Base-by-base conservation (phyloP, 2,888 invertebrate genomes). In the Harpalus rubripes region DNA sequence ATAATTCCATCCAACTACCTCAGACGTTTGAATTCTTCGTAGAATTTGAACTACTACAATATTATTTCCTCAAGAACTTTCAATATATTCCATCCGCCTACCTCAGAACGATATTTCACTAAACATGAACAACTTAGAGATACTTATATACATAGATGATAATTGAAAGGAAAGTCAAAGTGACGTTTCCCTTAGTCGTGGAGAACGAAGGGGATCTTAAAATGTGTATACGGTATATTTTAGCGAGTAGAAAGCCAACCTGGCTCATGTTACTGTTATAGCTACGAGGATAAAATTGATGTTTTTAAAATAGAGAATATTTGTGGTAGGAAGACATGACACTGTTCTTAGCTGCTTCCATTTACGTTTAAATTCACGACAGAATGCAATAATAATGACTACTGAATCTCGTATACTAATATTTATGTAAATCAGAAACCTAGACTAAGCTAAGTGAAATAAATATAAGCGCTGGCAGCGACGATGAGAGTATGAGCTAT, bases 21-120 rank as follows among this genome's bases (percentile, higher is more conserved):
- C 93, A 92, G 41, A 76, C 32, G 26, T 84, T 18, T 15, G 44
- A 18, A 41, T 68, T 15, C 41, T 68, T 39, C 32, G 41, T 15
- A 32, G 18, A 22, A 52, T 44, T 41, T 44, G 65, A 16, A 74
- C 39, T 41, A 74, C 56, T 59, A 83, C 65, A 41, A 74, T 74
- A 74, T 74, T 76, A 26, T 92, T 92, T 87, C 87, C 86, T 86
- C 85, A 86, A 86, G 86, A 86, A 84, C 82, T 86, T 86, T 86
- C 87, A 87, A 87, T 86, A 89, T 93, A 94, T 94, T 94, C 94
- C 94, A 94, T 94, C 94, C 94, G 94, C 93, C 94, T 94, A 94
- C 94, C 94, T 94, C 94, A 94, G 93, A 93, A 74, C 44, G 18
- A 72, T 44, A 18, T 44, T 74, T 74, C 72, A 44, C 41, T 15